phyloP scores from a whole-genome alignment of 2,888 invertebrate species.

The Ornithoptera alexandrae region DNA sequence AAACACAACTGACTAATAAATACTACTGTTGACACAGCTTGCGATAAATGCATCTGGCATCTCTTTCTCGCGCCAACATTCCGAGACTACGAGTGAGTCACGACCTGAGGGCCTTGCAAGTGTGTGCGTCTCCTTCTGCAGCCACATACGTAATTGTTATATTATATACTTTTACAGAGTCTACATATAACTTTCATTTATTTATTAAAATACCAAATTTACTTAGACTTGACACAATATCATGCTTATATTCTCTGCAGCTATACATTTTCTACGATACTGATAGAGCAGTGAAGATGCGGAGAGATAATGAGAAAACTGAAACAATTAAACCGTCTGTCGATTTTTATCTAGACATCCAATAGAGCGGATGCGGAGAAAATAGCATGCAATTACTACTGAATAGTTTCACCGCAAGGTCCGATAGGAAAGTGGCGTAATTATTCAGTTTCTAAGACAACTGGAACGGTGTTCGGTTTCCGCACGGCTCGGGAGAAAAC shows the following conservation, averaged over 20 bases:
- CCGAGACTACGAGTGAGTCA: conserved; percentile 44
- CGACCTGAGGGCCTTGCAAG: conserved; percentile 37
- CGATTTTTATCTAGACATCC: conserved; percentile 27
- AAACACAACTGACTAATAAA: conserved; percentile 23
- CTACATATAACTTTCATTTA: no score
- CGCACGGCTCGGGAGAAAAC: not conserved
- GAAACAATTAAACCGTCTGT: conserved; percentile 16
- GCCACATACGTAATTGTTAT: no score
- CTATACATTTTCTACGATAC: no score
- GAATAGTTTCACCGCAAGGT: conserved; percentile 49
- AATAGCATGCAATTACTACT: conserved; percentile 53
- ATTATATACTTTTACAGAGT: no score
- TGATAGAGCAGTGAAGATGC: conserved; percentile 12
- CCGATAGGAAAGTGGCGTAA: conserved; percentile 53
- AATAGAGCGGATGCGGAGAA: conserved; percentile 40
- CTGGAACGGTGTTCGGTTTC: conserved; percentile 15
- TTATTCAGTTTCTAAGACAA: conserved; percentile 35
- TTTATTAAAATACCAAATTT: no score
- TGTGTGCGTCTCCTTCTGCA: conserved; percentile 28
- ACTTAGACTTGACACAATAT: no score
- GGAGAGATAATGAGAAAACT: conserved; percentile 27
- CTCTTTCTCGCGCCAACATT: conserved; percentile 37
- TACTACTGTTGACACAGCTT: conserved; percentile 38
- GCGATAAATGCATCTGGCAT: conserved; percentile 27
- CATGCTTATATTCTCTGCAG: no score